phyloP scores from a whole-genome alignment of 2,888 invertebrate genomes.

The Drosophila nr. perissopoda region DNA sequence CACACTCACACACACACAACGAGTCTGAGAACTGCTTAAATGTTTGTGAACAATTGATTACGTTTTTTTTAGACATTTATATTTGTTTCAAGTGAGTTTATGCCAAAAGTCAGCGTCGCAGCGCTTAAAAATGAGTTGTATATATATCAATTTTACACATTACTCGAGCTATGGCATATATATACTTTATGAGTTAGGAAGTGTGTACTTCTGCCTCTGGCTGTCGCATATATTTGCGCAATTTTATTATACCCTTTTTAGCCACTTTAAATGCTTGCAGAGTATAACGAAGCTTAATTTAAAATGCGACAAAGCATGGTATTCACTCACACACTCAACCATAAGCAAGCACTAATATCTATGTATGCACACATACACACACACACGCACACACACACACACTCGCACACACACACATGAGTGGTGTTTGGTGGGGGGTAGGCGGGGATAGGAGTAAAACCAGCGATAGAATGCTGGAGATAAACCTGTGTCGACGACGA shows the following conservation, averaged over 20 bases:
- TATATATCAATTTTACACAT: neutral
- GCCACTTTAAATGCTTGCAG: slow-evolving; percentile 6
- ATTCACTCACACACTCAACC: slow-evolving; percentile 50
- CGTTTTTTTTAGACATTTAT: neutral
- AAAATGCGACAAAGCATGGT: slow-evolving; percentile 78
- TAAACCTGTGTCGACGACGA: slow-evolving; percentile 59
- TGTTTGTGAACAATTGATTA: neutral
- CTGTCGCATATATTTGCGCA: neutral
- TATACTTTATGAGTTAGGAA: too few species aligned
- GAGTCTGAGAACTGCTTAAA: neutral
- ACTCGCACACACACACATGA: slow-evolving; percentile 2
- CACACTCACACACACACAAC: neutral
- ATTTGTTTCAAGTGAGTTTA: neutral
- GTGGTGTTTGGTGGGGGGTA: slow-evolving; percentile 5
- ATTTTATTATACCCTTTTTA: slow-evolving; percentile 5
- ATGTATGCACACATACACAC: slow-evolving; percentile 31
- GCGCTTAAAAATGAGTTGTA: neutral
- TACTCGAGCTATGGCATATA: neutral
- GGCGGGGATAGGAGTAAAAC: slow-evolving; percentile 1
- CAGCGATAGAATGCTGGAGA: slow-evolving; percentile 69
- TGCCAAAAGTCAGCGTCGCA: neutral
- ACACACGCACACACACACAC: neutral
- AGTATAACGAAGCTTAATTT: slow-evolving; percentile 77
- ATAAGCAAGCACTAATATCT: slow-evolving; percentile 71
- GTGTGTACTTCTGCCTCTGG: neutral